Base-by-base conservation (phyloP, 1,140 invertebrate genomes). In the Globodera rostochiensis region DNA sequence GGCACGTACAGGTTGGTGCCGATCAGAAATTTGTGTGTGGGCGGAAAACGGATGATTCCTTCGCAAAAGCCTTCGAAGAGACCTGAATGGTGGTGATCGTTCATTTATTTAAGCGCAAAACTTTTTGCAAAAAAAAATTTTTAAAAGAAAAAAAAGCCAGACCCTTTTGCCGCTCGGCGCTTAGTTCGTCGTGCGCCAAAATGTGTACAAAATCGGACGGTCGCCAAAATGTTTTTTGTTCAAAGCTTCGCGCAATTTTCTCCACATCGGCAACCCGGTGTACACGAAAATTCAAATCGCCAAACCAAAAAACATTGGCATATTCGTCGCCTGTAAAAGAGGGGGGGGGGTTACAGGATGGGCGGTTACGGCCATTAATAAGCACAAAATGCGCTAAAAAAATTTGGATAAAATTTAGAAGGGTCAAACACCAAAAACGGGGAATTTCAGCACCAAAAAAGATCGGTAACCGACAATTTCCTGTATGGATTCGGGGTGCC, bases 251-350 rank as follows among this genome's bases (percentile, higher is more conserved):
- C 3, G 67, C 84, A 7, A 85, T 67, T 36, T 57, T 46, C 50
- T 64, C 49, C 66, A 71, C 45, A n/a, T 71, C 50, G n/a, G 69
- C 49, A 5, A n/a, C 64, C 11, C 49, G 66, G 46, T 21, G 69
- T 3, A 86, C 60, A 4, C 85, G 86, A 76, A 86, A 86, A 50
- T 86, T 86, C 45, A 86, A 60, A 70, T 86, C 85, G 36, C 85
- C 85, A 57, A 86, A 86, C 85, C 85, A 87, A 64, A 82, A 85
- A 77, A 85, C 13, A 83, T 76, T n/a, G 76, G 69, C 53, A 49
- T 21, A 46, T 74, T 73, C 50, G 67, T 36, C 66, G 45, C 71
- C 19, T 84, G 66, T 74, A 36, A 49, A 36, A 60, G 50, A 79
- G 15, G 15, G 74, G 77, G 21, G n/a, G 6, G 45, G 19, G 36